A percentile compares a stretch with the other conserved stretches of the same genome.
These are phyloP conservation scores for Epinephelus moara DNA, from an alignment of 2,113 vertebrate species.

Conservation along the genomic window DNA sequence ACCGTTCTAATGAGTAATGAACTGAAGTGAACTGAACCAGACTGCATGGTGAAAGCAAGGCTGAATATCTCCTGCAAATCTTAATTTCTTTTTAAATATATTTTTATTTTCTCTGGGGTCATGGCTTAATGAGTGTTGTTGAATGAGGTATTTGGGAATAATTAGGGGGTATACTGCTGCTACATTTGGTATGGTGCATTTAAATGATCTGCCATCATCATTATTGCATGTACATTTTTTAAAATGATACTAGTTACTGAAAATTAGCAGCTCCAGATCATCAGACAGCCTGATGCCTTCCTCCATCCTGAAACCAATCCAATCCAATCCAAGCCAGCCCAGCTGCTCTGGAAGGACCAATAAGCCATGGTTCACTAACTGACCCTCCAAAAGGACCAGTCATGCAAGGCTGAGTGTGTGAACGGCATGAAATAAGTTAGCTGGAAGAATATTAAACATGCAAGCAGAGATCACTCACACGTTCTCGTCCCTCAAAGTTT, in stretches of 20 bases:
- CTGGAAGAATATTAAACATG: conserved; percentile 25
- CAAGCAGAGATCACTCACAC: conserved; percentile 4
- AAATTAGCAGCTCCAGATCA: conserved; percentile 34
- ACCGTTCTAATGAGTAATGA: too few relatives aligned
- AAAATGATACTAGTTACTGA: conserved; percentile 16
- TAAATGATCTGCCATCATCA: neutral
- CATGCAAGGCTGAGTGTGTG: conserved; percentile 47
- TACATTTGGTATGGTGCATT: neutral
- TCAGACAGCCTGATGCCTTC: conserved; percentile 33
- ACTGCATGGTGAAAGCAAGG: too few relatives aligned
- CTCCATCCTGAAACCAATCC: conserved; percentile 5
- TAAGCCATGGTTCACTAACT: conserved; percentile 48
- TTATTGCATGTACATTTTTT: conserved; percentile 1
- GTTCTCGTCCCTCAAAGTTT: neutral
- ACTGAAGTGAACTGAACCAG: too few relatives aligned
- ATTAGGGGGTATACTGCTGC: neutral
- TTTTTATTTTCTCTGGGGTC: neutral
- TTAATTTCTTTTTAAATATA: too few relatives aligned
- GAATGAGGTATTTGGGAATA: neutral
- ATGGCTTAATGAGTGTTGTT: neutral
- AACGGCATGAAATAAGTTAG: conserved; percentile 34
- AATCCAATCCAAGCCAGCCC: conserved; percentile 28
- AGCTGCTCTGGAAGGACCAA: conserved; percentile 56
- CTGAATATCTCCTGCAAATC: too few relatives aligned
- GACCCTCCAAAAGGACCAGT: conserved; percentile 52